Evolutionary conservation across 2,797 vertebrate genomes (phyloP).

Genomic region (Selene dorsalis): DNA sequence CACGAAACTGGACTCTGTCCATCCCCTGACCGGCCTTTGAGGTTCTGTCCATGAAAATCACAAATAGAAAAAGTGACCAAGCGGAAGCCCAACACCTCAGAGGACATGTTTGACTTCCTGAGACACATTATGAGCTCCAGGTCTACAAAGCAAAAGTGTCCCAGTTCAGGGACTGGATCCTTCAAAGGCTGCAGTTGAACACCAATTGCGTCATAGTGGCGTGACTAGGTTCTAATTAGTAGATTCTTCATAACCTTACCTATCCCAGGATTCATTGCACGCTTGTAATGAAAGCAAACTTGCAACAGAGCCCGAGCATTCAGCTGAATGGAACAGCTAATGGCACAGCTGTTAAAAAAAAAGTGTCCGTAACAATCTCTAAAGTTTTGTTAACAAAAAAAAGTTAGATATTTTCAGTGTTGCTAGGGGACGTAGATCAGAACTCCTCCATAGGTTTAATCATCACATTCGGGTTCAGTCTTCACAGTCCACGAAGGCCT

Average conservation of each 20-base stretch:
- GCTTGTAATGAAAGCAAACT: not conserved
- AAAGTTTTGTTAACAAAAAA: too few species aligned
- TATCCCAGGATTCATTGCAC: not conserved
- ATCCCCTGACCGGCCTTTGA: not conserved
- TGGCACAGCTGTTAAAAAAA: too few species aligned
- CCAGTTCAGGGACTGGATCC: not conserved
- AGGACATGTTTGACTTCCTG: not conserved
- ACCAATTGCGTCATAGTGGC: not conserved
- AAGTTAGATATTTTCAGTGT: too few species aligned
- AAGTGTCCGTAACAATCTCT: too few species aligned
- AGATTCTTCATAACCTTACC: not conserved
- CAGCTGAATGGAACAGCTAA: too few species aligned
- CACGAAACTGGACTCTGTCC: not conserved
- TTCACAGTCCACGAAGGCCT: too few species aligned
- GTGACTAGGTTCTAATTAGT: not conserved
- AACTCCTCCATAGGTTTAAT: too few species aligned
- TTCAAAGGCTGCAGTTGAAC: not conserved
- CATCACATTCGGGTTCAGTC: too few species aligned
- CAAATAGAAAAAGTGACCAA: not conserved
- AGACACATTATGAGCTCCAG: too few species aligned
- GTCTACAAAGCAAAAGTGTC: not conserved
- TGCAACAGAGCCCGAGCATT: too few species aligned
- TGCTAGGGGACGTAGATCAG: too few species aligned
- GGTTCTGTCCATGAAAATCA: conserved; percentile 1
- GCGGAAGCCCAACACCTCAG: not conserved